Evolutionary conservation across 2,888 invertebrate genomes (phyloP), one percentile per base, ranked within the genome.

Genomic region (Timema cristinae): DNA sequence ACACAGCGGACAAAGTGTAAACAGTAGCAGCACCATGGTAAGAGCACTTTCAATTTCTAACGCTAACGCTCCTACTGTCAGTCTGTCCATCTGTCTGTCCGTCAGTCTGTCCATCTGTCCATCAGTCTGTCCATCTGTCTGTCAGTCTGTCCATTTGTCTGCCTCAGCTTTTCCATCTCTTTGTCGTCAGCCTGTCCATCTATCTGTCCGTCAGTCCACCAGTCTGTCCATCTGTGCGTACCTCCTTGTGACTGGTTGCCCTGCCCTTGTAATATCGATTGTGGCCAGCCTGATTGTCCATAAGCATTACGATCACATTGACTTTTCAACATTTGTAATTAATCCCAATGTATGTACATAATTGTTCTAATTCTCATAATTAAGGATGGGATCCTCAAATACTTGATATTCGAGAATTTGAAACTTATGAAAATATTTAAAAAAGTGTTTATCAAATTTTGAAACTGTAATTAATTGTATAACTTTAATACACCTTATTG

Each of bases 81-180:
- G 48, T 66, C 63, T 66, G 61, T 8, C 54, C 32, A 32, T 32
- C 32, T 32, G 32, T 32, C 32, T 32, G 32, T 32, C 32, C 4
- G 4, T 32, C 32, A 1, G 32, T 32, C 32, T 2, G 32, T 32
- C 32, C 4, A 4, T 75, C 72, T 73, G 75, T 74, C 48, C 68
- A 16, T 71, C 61, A 54, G 32, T 63, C 73, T 61, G 16, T 68
- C 66, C 68, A 52, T 66, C 69, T 47, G 52, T 67, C 48, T 73
- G 52, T 50, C 32, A n/a, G 15, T 16, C 54, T 32, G 47, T 32
- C 49, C 61, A 10, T 61, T 11, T 69, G 16, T 48, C 49, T 50
- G 32, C 11, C 69, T 73, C 75, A 73, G 73, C 73, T 73, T 75
- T 73, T 78, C 73, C 77, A 73, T 76, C 73, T 76, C 71, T 75